Evolutionary conservation across 2,888 invertebrate genomes (phyloP), one percentile per base, ranked within the genome.

Genomic region (Athalia rosae): DNA sequence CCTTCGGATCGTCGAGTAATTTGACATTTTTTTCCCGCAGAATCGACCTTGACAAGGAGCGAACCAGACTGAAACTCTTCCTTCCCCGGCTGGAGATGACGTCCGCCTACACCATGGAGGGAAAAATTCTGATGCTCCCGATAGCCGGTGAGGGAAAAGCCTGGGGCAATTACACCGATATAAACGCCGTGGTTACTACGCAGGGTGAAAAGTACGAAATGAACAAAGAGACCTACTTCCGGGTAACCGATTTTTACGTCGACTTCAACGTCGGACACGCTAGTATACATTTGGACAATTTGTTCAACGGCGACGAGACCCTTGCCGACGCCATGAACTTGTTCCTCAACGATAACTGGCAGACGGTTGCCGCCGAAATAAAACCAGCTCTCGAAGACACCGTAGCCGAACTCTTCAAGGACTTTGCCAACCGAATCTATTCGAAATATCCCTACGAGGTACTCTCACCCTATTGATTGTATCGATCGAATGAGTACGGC

Each of bases 301-400:
- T 96, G 0, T 95, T 95, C 84, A 94, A 95, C 79, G 94, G 94
- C 0, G 94, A 96, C 71, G 80, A 83, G 50, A 83, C 80, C 0
- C 82, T 89, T 92, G 95, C 95, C 47, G 91, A 93, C 28, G 92
- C 94, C 2, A 94, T 95, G 94, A 96, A 96, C 87, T 88, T 92
- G 48, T 95, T 95, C 86, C 88, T 96, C 41, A 96, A 95, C 85
- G 94, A 95, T 66, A 95, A 96, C 86, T 96, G 95, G 95, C 92
- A 93, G 83, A 92, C 92, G 48, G 91, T 96, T 0, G 92, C 94
- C 0, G 93, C 92, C 47, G 95, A 96, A 84, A 91, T 96, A 4
- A 94, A 94, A 83, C 93, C 93, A 0, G 92, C 94, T 0, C 90
- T 96, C 85, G 94, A 95, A 85, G 93, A 93, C 76, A 92, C 92